A percentile compares a stretch with the other conserved stretches of the same genome.
These are phyloP conservation scores for Drosophila varians DNA, from an alignment of 1,140 invertebrate genomes.

Conservation along the genomic window DNA sequence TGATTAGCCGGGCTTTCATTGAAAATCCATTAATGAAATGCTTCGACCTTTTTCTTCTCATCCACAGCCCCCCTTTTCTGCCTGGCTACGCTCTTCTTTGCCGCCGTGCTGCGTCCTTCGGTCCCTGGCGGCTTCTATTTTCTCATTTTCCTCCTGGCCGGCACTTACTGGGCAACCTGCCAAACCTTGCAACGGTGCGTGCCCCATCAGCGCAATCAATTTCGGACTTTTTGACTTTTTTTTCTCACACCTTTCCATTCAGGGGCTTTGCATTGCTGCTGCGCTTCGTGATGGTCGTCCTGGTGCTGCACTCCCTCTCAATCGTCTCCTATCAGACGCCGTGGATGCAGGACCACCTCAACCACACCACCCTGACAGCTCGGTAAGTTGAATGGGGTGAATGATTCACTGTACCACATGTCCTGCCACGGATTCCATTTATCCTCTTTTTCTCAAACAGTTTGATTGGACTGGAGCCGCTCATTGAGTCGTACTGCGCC, in stretches of 20 bases:
- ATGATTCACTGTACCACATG: not conserved
- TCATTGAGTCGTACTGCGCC: conserved; percentile 85
- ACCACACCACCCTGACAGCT: conserved; percentile 87
- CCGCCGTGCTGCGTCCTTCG: conserved; percentile 91
- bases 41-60: not conserved
- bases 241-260: conserved; percentile 25
- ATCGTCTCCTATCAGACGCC: conserved; percentile 95
- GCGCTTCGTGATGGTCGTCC: conserved; percentile 89
- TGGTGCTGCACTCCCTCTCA: conserved; percentile 89
- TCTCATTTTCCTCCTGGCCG: conserved; percentile 91
- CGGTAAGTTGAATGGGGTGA: conserved; percentile 84
- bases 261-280: conserved; percentile 90
- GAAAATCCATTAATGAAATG: conserved; percentile 5
- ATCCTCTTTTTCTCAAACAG: conserved; percentile 83
- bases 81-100: conserved; percentile 89
- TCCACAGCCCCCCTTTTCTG: conserved; percentile 88
- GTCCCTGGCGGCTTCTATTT: conserved; percentile 93
- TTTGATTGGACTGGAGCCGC: conserved; percentile 88
- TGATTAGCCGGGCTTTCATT: not conserved
- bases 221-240: conserved; percentile 20
- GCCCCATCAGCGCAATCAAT: conserved; percentile 25
- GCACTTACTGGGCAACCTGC: conserved; percentile 95
- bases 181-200: conserved; percentile 86
- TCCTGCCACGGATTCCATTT: not conserved
- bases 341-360: conserved; percentile 90